Conservation (phyloP, 2,113 vertebrate genomes). For the Heterotis niloticus region DNA sequence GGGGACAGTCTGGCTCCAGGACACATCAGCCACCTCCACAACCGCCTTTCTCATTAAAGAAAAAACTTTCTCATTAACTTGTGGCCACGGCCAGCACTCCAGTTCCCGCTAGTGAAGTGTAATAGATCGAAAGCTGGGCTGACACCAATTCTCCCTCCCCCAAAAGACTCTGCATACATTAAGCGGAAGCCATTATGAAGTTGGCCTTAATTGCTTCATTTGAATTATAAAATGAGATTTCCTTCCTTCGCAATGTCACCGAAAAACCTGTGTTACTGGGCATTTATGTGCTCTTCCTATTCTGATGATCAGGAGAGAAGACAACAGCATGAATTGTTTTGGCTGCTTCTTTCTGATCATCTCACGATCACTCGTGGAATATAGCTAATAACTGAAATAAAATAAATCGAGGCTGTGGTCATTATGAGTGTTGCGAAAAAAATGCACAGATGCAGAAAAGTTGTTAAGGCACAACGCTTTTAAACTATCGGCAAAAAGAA, state of each 20-base stretch:
- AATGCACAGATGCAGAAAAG: background rate
- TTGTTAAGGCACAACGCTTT: background rate
- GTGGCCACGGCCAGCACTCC: constrained; percentile 20
- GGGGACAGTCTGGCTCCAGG: background rate
- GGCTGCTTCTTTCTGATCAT: constrained; percentile 6
- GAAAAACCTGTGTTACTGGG: constrained; percentile 22
- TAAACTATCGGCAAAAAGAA: background rate
- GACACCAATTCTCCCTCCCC: constrained; percentile 12
- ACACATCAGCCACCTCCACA: background rate
- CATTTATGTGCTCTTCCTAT: constrained; percentile 12
- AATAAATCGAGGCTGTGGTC: background rate
- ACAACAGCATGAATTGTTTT: constrained; percentile 12
- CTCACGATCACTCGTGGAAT: background rate
- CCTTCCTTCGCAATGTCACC: constrained; percentile 30
- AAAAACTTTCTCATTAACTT: constrained; percentile 30
- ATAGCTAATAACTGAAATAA: constrained; percentile 16
- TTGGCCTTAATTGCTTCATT: constrained; percentile 40
- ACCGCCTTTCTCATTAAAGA: constrained; percentile 19
- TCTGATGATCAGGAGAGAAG: constrained; percentile 16
- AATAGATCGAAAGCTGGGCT: constrained; percentile 25
- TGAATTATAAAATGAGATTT: constrained; percentile 40
- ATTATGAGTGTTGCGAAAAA: background rate
- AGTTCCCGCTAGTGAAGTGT: constrained; percentile 23
- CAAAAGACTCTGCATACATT: constrained; percentile 20
- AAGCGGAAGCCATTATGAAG: constrained; percentile 24